These are phyloP conservation scores for Pissodes strobi DNA, from an alignment of 1,140 invertebrate genomes.

Conservation along the genomic window DNA sequence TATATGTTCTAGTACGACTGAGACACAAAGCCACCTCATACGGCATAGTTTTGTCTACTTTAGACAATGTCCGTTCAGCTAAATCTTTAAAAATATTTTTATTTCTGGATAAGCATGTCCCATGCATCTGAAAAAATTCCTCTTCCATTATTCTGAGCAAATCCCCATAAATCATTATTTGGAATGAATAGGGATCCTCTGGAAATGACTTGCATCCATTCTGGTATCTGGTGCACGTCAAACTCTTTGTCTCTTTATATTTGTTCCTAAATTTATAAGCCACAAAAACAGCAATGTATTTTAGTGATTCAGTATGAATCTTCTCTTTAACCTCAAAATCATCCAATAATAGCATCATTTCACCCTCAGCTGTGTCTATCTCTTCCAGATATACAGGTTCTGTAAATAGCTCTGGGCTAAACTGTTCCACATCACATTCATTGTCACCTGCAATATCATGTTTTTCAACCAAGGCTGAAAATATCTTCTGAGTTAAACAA, in stretches of 20 bases:
- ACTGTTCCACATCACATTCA: not conserved
- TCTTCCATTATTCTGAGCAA: slow-evolving; percentile 3
- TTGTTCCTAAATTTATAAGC: slow-evolving; percentile 23
- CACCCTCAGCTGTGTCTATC: not conserved
- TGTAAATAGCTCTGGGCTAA: not conserved
- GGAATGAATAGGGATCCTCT: not conserved
- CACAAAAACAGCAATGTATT: slow-evolving; percentile 30
- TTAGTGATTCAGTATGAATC: no score
- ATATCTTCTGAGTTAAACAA: not conserved
- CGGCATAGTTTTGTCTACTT: not conserved
- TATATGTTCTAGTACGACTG: no score
- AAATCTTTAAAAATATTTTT: slow-evolving; percentile 7
- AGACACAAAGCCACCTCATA: slow-evolving; percentile 3
- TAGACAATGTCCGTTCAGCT: slow-evolving; percentile 3
- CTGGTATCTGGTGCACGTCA: not conserved
- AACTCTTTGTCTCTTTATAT: no score
- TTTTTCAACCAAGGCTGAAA: not conserved
- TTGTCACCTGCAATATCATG: not conserved
- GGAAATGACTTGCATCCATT: not conserved
- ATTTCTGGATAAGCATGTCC: not conserved
- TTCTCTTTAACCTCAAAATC: slow-evolving; percentile 23
- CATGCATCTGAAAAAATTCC: slow-evolving; percentile 4
- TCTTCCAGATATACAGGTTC: not conserved
- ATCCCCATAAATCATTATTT: not conserved
- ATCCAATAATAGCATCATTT: not conserved